These are phyloP conservation scores for Onychostruthus taczanowskii DNA, from an alignment of 2,113 vertebrate genomes.

Conservation along the genomic window DNA sequence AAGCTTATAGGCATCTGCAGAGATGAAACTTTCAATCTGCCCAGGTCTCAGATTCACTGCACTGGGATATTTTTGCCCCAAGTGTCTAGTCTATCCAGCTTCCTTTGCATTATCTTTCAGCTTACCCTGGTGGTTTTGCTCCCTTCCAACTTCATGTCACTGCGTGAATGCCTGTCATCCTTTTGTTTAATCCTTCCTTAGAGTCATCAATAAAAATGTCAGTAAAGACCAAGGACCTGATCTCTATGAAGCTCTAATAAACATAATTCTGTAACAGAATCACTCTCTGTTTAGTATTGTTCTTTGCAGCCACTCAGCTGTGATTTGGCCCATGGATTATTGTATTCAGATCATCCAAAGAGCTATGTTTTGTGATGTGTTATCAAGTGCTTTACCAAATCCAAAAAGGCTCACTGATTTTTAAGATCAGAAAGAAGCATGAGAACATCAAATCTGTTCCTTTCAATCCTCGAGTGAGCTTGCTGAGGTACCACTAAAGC, in stretches of 20 bases:
- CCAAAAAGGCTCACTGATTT: conserved; percentile 11
- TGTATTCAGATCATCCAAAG: conserved; percentile 6
- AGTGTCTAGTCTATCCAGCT: background rate
- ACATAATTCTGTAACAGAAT: background rate
- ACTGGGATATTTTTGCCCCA: background rate
- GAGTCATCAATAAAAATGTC: conserved; percentile 39
- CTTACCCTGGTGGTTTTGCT: background rate
- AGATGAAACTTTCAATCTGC: background rate
- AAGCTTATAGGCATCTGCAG: background rate
- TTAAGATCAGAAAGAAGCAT: conserved; percentile 6
- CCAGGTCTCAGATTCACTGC: background rate
- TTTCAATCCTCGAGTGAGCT: background rate
- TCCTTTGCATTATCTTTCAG: background rate
- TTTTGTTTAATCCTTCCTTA: conserved; percentile 25
- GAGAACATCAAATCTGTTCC: background rate
- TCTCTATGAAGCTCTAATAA: conserved; percentile 37
- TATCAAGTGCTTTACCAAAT: conserved; percentile 36
- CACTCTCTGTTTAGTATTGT: conserved; percentile 21
- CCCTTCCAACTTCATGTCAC: conserved; percentile 12
- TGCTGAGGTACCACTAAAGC: background rate
- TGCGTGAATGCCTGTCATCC: conserved; percentile 19
- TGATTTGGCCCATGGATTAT: background rate
- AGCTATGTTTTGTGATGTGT: background rate
- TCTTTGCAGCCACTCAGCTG: background rate
- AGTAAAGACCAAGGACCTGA: background rate